Base-by-base conservation (phyloP, 2,888 invertebrate genomes). In the Gryllus longicercus region DNA sequence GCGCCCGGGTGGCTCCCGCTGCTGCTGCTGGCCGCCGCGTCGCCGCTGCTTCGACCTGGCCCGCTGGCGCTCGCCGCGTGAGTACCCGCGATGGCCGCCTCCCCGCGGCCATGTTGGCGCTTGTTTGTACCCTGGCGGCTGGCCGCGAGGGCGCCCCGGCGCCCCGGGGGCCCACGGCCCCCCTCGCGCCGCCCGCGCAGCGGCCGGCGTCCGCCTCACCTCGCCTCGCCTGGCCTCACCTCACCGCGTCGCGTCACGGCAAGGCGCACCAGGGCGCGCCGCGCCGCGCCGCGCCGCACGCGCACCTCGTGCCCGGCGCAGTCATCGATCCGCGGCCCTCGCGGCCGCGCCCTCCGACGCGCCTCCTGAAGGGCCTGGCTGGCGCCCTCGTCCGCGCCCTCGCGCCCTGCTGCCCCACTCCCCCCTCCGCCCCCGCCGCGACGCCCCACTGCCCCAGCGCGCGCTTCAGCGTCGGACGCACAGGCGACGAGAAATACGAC, bases 51-150 rank as follows among this genome's bases (percentile, higher is more conserved):
- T 90, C 90, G 85, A 89, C 90, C 85, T 89, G 85, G 86, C 82
- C 86, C 87, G 83, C 86, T 87, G 85, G 87, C 86, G 83, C 85
- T 87, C 81, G 91, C 91, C 86, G 91, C 91, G 91, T 91, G 86
- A 91, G 91, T 91, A 89, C 83, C 82, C 82, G 75, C n/a, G 14
- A 12, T 12, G n/a, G n/a, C 49, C 77, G 49, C 77, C 38, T 4
- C 14, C 16, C 63, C 63, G 77, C 77, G 77, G 38, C 38, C 38
- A 38, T 38, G 38, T 38, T 38, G 38, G 38, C 38, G 38, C 38
- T 38, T 38, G 38, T 38, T 38, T 38, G 38, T 38, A 38, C 38
- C 38, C 38, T 5, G 38, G 38, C 38, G 38, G 38, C 38, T 4
- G 25, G 38, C 38, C 38, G 38, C 38, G 38, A 38, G 38, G 38